Evolutionary conservation across 1,140 invertebrate genomes (phyloP).

Genomic region (Bacillus rossius): DNA sequence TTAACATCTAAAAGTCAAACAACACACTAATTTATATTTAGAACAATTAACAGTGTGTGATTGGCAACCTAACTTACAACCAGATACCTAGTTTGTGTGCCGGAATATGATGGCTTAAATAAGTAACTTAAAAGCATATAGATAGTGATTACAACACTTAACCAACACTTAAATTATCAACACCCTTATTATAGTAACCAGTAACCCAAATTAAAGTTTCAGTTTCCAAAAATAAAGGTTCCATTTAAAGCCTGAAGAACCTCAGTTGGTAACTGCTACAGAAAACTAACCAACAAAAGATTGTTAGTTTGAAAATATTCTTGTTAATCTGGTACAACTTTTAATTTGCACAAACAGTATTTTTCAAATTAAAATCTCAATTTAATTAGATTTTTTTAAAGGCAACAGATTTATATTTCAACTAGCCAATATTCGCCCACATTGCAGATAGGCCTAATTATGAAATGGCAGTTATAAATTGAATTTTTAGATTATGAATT

Average conservation of each 20-base stretch:
- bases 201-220: constrained; percentile 7
- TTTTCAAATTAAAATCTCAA: too few relatives aligned
- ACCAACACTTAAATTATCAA: neutral
- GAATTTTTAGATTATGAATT: too few relatives aligned
- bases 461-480: too few relatives aligned
- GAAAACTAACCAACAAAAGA: neutral
- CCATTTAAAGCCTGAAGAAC: neutral
- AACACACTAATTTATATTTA: neutral
- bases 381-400: too few relatives aligned
- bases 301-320: neutral
- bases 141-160: neutral
- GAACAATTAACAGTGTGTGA: neutral
- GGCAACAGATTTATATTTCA: too few relatives aligned
- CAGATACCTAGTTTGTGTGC: neutral
- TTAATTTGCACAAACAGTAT: too few relatives aligned
- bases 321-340: too few relatives aligned
- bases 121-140: neutral
- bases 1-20: neutral
- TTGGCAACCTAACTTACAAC: neutral
- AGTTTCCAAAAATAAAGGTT: constrained; percentile 7
- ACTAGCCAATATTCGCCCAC: too few relatives aligned
- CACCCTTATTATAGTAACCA: neutral
- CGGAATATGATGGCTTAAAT: neutral
- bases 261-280: neutral
- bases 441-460: too few relatives aligned